These are phyloP conservation scores for Gadopsis bispinosus DNA, from an alignment of 2,797 vertebrate species.

Conservation along the genomic window DNA sequence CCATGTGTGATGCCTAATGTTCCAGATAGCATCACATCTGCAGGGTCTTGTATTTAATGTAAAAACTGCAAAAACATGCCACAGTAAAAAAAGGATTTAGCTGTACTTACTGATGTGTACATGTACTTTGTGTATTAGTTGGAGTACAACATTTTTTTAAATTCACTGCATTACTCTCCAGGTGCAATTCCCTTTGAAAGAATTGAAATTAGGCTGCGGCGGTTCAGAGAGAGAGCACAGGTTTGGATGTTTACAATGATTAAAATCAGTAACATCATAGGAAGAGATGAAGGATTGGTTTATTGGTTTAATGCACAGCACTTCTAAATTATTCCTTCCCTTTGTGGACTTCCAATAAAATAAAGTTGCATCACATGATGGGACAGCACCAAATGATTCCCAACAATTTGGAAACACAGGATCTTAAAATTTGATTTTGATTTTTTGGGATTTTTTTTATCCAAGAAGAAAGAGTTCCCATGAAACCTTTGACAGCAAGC, in stretches of 20 bases:
- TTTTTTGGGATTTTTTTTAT: background rate
- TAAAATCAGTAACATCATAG: background rate
- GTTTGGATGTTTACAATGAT: background rate
- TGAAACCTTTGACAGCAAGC: background rate
- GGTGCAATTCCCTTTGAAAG: background rate
- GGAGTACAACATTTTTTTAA: no score
- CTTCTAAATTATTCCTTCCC: background rate
- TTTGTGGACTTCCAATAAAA: background rate
- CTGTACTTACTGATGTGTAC: background rate
- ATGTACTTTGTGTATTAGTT: background rate
- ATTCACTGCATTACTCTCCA: background rate
- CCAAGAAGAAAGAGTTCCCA: background rate
- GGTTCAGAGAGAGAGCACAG: background rate
- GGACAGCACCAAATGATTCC: background rate
- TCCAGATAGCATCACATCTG: background rate
- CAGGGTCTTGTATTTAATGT: constrained; percentile 8
- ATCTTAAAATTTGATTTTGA: background rate
- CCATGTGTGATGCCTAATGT: constrained; percentile 6
- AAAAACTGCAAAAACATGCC: background rate
- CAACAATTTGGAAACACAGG: background rate
- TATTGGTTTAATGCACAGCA: background rate
- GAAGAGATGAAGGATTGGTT: background rate
- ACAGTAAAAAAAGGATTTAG: constrained; percentile 12
- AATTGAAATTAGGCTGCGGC: background rate
- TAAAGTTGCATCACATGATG: no score